Evolutionary conservation across 2,113 vertebrate genomes (phyloP).

Genomic region (Perca schrenkii): DNA sequence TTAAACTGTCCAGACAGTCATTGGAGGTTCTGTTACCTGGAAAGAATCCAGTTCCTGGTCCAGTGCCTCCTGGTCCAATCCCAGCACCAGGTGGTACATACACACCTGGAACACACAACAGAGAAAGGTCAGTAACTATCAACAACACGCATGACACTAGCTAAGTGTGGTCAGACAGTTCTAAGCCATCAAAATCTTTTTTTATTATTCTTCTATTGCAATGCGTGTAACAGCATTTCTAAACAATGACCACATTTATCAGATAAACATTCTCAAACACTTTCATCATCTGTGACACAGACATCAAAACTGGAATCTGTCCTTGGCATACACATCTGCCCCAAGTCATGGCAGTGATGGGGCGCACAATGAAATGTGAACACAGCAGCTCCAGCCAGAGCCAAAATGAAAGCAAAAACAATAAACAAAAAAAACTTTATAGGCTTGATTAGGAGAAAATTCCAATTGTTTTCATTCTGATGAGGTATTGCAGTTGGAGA

Average conservation of each 20-base stretch:
- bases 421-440: constrained; percentile 8
- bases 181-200: background rate
- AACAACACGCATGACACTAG: background rate
- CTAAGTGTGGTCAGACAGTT: background rate
- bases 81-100: constrained; percentile 81
- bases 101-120: constrained; percentile 78
- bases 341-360: constrained; percentile 37
- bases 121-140: constrained; percentile 16
- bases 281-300: constrained; percentile 60
- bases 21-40: constrained; percentile 77
- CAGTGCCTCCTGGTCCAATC: constrained; percentile 67
- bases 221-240: constrained; percentile 31
- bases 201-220: constrained; percentile 21
- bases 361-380: constrained; percentile 37
- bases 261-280: constrained; percentile 47
- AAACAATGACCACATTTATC: constrained; percentile 55
- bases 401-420: constrained; percentile 14
- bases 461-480: constrained; percentile 66
- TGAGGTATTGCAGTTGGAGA: constrained; percentile 73
- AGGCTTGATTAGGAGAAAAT: constrained; percentile 54
- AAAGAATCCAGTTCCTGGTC: constrained; percentile 76
- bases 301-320: constrained; percentile 38
- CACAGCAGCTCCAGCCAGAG: constrained; percentile 21
- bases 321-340: constrained; percentile 35
- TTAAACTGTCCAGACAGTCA: constrained; percentile 32